Evolutionary conservation across 2,888 invertebrate species (phyloP), one percentile per base, ranked within the genome.

Genomic region (Meloe dianella): DNA sequence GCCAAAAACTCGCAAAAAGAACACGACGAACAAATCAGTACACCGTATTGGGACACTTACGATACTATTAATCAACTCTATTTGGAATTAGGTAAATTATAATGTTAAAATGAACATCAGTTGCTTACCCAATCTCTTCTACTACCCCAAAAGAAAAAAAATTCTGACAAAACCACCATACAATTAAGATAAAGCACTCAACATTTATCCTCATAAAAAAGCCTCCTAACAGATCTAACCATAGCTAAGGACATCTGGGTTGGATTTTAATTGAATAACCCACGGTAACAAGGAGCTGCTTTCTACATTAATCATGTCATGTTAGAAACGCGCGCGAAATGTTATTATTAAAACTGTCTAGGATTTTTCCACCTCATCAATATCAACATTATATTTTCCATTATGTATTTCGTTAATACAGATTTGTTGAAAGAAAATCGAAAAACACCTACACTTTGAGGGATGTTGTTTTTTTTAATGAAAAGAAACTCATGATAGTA

Each of bases 51-150:
- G 95, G 95, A 95, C 83, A 91, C 93, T 29, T 95, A 94, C 83
- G 95, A 95, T 83, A 91, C 94, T 73, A 93, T 95, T 83, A 95
- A 95, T 85, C 95, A 95, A 82, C 89, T 94, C 65, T 95, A 95
- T 84, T 87, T 95, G 84, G 94, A 91, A 85, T 86, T 92, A 82
- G 90, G 91, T 91, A 84, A 84, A 20, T 47, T 10, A 47, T 20
- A 41, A 8, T 17, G n/a, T 41, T 41, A 41, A 41, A 41, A n/a
- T 41, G 17, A 7, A 5, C 41, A 41, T 2, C 10, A n/a, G n/a
- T n/a, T n/a, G n/a, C 17, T 41, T n/a, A 17, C 8, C n/a, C 17
- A 14, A 38, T 7, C 5, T 6, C 41, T 4, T 8, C 6, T 10
- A 41, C 47, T 4, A 27, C 27, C 27, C 4, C 27, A 20, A 20